Evolutionary conservation across 2,797 vertebrate species (phyloP).

Genomic region (Heteromormyrus szaboi): DNA sequence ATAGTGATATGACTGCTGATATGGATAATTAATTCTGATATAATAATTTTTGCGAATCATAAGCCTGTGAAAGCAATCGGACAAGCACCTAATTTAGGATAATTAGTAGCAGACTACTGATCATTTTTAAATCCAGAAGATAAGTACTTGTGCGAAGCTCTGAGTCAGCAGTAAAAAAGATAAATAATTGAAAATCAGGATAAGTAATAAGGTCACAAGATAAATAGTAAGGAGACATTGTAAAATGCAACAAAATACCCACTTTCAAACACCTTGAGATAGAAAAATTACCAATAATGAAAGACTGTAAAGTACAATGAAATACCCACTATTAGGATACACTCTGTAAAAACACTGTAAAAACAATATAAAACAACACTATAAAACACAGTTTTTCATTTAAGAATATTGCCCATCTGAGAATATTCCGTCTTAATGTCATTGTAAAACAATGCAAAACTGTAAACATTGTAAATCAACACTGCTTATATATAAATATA

Average conservation of each 20-base stretch:
- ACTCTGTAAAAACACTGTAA: background rate
- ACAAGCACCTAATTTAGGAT: background rate
- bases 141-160: background rate
- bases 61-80: background rate
- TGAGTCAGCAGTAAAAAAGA: background rate
- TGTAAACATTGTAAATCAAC: background rate
- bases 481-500: background rate
- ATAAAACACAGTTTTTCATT: background rate
- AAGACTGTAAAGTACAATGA: background rate
- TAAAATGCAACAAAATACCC: background rate
- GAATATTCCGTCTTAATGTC: background rate
- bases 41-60: background rate
- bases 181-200: background rate
- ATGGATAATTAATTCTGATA: background rate
- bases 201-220: background rate
- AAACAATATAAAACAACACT: background rate
- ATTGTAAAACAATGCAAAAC: background rate
- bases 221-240: background rate
- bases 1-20: background rate
- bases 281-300: background rate
- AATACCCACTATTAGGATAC: background rate
- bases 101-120: background rate
- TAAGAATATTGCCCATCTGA: background rate
- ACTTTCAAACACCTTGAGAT: background rate
- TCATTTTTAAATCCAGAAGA: background rate